Evolutionary conservation across 2,113 vertebrate species (phyloP), one percentile per base, ranked within the genome.

Genomic region (Carassius auratus): DNA sequence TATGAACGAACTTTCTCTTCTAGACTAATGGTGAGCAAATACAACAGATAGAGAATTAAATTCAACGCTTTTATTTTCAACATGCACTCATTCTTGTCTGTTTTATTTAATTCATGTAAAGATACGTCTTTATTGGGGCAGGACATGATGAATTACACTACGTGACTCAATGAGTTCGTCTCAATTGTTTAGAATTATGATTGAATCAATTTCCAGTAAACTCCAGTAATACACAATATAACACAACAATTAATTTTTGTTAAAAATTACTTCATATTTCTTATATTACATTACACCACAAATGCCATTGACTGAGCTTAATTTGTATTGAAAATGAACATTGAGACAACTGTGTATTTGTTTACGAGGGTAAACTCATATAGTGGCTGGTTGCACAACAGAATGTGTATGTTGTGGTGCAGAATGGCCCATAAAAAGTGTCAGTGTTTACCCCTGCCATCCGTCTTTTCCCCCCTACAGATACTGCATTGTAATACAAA

Each of bases 401-500:
- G n/a, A 23, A 64, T 5, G 52, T 59, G 55, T 59, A 71, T 61
- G 21, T 61, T 75, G 85, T 84, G 86, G 77, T 80, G 87, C 77
- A 89, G 88, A 88, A 90, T 88, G 79, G 84, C 90, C 90, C 26
- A 55, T 71, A 69, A 69, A 86, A 89, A 66, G 86, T 89, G 89
- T 92, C 91, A 81, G 87, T 87, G 84, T 90, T 91, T 92, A 92
- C 92, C 87, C 88, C 84, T 87, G 88, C 89, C 89, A 90, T 91
- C 88, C 79, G 10, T 84, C 81, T 89, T 76, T 84, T 15, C 14
- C 52, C 88, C 90, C 88, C 89, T 62, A 83, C 73, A 83, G 90
- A 86, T 59, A 74, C 90, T 87, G 92, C 92, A 91, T 92, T 91
- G 92, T 91, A 90, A 92, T 91, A 89, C 92, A 92, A 90, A 93